These are phyloP conservation scores for Podarcis siculus DNA, from an alignment of 2,797 vertebrate genomes.

Conservation along the genomic window DNA sequence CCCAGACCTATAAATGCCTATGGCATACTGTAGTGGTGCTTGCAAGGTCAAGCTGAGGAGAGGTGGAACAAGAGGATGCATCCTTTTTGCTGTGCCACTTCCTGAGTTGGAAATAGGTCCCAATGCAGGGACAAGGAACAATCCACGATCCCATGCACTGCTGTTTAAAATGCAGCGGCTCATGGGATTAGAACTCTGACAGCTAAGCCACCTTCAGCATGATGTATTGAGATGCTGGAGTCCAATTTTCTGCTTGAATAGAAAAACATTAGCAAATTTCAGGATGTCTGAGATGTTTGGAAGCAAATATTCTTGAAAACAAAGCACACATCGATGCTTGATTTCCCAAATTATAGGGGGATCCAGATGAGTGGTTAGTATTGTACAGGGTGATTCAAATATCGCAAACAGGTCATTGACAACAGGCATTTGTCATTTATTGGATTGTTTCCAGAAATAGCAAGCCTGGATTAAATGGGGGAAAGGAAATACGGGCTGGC, in stretches of 20 bases:
- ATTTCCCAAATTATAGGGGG: not conserved
- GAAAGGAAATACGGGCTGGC: too few species aligned
- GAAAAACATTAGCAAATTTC: not conserved
- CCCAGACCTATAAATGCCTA: not conserved
- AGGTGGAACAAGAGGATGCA: not conserved
- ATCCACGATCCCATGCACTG: not conserved
- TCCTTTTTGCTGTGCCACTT: too few species aligned
- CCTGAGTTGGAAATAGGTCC: not conserved
- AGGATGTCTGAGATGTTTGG: not conserved
- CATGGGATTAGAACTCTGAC: not conserved
- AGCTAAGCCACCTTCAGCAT: rapidly evolving
- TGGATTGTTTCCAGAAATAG: too few species aligned
- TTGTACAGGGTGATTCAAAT: too few species aligned
- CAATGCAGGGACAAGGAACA: not conserved
- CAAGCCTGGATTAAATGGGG: too few species aligned
- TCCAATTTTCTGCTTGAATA: constrained; percentile 1
- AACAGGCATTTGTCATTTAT: too few species aligned
- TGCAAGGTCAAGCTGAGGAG: not conserved
- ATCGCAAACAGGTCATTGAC: too few species aligned
- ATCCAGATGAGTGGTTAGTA: too few species aligned
- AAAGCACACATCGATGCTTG: rapidly evolving
- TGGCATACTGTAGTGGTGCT: not conserved
- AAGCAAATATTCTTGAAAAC: not conserved
- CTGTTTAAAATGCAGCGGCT: not conserved
- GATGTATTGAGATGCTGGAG: not conserved